Base-by-base conservation (phyloP, 2,888 invertebrate genomes). In the Schizaphis graminum region DNA sequence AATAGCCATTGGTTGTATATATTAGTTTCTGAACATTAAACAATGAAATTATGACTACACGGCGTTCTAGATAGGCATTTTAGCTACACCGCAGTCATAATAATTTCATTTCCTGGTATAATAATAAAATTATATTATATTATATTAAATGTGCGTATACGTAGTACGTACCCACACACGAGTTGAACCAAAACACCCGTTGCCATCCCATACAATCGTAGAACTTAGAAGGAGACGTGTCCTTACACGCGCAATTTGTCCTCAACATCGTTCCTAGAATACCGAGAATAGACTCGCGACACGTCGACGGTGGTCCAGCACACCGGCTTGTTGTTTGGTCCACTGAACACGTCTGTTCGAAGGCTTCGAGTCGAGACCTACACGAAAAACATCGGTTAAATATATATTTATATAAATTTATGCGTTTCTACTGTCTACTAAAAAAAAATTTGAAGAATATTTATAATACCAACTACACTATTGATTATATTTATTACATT, bases 181-280 rank as follows among this genome's bases (percentile, higher is more conserved):
- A 98, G 96, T 98, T 98, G 94, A 98, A 97, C 98, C 98, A 98
- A 84, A 98, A 96, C 85, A 98, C 97, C 94, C 98, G 96, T 95
- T 98, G 98, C 98, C 98, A 98, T 92, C 98, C 98, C 0, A 98
- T 97, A 95, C 98, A 98, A 95, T 98, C 98, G 96, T 98, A 98
- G 67, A 98, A 96, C 96, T 98, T 98, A 84, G 97, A 97, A 95
- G 98, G 97, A 96, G 98, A 98, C 3, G 98, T 98, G 67, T 98
- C 98, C 95, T 98, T 97, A 96, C 99, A 99, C 87, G 98, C 98
- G 96, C 99, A 99, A 93, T 98, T 98, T 84, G 98, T 98, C 95
- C 98, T 97, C 91, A 99, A 96, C 96, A 98, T 98, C n/a, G 98
- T 98, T 53, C 98, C 98, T 91, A 98, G 97, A 95, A 98, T 98